A percentile compares a stretch with the other conserved stretches of the same genome.
Evolutionary conservation across 2,888 invertebrate genomes (phyloP).

Genomic region (Cerastis leucographa): DNA sequence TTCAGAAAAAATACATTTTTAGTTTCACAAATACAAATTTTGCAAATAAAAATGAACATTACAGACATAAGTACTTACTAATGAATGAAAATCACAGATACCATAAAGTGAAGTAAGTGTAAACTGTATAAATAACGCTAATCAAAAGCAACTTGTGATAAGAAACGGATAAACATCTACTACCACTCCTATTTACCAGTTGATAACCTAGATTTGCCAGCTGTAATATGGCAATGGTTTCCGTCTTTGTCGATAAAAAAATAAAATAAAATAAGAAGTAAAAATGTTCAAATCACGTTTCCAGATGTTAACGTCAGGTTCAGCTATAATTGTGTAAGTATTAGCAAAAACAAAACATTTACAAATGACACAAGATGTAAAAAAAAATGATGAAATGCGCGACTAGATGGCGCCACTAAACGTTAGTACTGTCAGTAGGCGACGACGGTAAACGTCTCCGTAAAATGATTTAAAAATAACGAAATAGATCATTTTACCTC

Average conservation of each 20-base stretch:
- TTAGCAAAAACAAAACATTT: no score
- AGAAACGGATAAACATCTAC: constrained; percentile 21
- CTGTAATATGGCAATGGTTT: neutral
- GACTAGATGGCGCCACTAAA: constrained; percentile 35
- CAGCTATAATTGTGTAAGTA: neutral
- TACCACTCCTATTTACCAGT: constrained; percentile 5
- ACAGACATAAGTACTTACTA: no score
- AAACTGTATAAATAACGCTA: constrained; percentile 8
- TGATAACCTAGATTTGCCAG: constrained; percentile 17
- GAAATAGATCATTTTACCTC: neutral
- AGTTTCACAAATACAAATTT: no score
- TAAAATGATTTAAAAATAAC: neutral
- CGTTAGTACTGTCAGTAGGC: no score
- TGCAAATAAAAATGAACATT: no score
- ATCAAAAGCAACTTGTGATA: constrained; percentile 26
- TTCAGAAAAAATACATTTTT: no score
- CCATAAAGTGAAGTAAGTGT: no score
- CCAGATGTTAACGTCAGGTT: neutral
- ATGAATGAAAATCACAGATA: no score
- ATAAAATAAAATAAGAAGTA: neutral
- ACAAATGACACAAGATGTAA: neutral
- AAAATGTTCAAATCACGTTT: neutral
- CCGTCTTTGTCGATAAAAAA: neutral
- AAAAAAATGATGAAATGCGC: no score
- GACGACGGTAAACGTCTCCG: neutral